Evolutionary conservation across 2,888 invertebrate genomes (phyloP).

Genomic region (Xestobium rufovillosum): DNA sequence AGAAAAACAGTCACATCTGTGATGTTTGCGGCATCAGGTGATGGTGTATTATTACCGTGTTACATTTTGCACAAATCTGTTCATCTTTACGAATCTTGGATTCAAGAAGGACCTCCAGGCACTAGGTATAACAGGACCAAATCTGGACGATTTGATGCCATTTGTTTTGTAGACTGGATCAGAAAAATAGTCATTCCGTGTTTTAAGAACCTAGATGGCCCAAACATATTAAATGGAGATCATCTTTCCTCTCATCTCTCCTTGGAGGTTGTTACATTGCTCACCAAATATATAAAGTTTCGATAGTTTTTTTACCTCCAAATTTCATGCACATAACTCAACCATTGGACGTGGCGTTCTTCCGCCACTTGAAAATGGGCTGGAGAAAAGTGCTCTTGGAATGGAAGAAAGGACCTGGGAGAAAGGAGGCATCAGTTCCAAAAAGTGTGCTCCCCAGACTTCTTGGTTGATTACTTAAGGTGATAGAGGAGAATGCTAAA

Average conservation of each 20-base stretch:
- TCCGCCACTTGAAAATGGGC: not conserved
- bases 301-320: not conserved
- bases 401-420: not conserved
- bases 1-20: not conserved
- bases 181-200: not conserved
- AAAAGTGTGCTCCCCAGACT: not conserved
- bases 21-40: not conserved
- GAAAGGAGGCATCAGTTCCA: no score
- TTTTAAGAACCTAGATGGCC: not conserved
- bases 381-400: not conserved
- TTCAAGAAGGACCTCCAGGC: not conserved
- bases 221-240: not conserved
- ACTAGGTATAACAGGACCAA: slow-evolving; percentile 1
- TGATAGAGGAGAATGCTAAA: not conserved
- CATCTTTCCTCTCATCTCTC: not conserved
- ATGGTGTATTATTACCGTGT: not conserved
- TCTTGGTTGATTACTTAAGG: not conserved
- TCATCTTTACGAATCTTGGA: not conserved
- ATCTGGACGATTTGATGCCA: not conserved
- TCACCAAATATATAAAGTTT: not conserved
- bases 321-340: not conserved
- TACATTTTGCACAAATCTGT: not conserved
- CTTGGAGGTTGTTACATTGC: not conserved
- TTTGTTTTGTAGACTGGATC: not conserved
- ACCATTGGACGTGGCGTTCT: not conserved